These are phyloP conservation scores for Cybosia mesomella DNA, from an alignment of 2,888 invertebrate genomes.

Conservation along the genomic window DNA sequence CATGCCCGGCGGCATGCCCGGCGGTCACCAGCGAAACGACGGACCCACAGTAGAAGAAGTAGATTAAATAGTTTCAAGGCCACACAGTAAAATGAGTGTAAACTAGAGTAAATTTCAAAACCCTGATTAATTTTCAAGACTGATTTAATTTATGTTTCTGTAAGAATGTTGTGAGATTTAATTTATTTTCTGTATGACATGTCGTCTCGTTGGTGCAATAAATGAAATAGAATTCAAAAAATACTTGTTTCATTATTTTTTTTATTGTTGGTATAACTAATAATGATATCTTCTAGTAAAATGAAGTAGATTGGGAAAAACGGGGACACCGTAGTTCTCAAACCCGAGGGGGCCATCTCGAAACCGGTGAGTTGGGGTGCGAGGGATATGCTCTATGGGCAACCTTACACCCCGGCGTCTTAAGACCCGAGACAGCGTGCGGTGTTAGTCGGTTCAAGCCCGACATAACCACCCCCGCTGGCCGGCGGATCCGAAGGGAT, in stretches of 20 bases:
- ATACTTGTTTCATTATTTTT: background rate
- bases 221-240: background rate
- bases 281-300: too few relatives aligned
- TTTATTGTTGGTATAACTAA: too few relatives aligned
- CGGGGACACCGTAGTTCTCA: too few relatives aligned
- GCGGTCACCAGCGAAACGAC: slow-evolving; percentile 36
- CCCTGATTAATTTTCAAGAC: slow-evolving; percentile 19
- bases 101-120: background rate
- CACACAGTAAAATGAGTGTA: background rate
- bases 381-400: too few relatives aligned
- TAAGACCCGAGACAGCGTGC: too few relatives aligned
- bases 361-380: too few relatives aligned
- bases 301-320: too few relatives aligned
- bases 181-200: slow-evolving; percentile 4
- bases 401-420: too few relatives aligned
- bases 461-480: too few relatives aligned
- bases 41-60: slow-evolving; percentile 60
- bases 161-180: background rate
- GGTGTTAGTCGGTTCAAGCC: too few relatives aligned
- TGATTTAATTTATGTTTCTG: slow-evolving; percentile 11
- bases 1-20: slow-evolving; percentile 41
- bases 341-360: too few relatives aligned
- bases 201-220: slow-evolving; percentile 13
- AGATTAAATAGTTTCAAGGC: slow-evolving; percentile 17
- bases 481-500: too few relatives aligned